Conservation (phyloP, 2,797 vertebrate genomes). For the Thripadectes ignobilis region DNA sequence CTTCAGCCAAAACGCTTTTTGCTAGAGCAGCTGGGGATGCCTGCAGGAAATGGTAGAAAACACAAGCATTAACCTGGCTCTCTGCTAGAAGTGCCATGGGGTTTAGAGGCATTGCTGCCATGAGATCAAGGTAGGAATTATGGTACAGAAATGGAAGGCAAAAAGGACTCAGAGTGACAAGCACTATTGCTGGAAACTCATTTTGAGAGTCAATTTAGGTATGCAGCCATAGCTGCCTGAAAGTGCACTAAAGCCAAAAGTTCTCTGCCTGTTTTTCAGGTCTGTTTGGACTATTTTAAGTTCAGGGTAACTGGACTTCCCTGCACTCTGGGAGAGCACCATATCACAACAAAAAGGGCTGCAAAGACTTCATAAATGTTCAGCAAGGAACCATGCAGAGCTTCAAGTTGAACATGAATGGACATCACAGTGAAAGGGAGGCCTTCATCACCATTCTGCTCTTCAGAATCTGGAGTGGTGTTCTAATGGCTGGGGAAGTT, state of each 20-base stretch:
- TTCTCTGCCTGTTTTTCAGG: not conserved
- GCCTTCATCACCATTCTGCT: not conserved
- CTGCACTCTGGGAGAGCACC: not conserved
- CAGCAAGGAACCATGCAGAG: not conserved
- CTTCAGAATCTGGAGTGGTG: not conserved
- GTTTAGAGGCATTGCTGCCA: not conserved
- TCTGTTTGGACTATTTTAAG: not conserved
- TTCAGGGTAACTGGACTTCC: not conserved
- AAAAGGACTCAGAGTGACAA: not conserved
- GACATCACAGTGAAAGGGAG: not conserved
- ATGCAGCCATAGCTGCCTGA: not conserved
- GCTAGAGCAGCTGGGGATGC: slow-evolving; percentile 97
- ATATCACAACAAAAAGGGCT: not conserved
- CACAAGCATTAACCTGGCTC: slow-evolving; percentile 44
- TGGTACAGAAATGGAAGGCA: not conserved
- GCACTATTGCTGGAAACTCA: not conserved
- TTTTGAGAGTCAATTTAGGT: not conserved
- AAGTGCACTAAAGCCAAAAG: not conserved
- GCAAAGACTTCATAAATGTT: not conserved
- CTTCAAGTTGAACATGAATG: not conserved
- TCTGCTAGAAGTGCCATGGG: not conserved
- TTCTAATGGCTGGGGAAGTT: not conserved
- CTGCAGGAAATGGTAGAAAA: slow-evolving; percentile 79
- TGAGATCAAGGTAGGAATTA: not conserved
- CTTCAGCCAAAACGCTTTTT: slow-evolving; percentile 98